These are phyloP conservation scores for Archocentrus centrarchus DNA, from an alignment of 2,113 vertebrate species.

Conservation along the genomic window DNA sequence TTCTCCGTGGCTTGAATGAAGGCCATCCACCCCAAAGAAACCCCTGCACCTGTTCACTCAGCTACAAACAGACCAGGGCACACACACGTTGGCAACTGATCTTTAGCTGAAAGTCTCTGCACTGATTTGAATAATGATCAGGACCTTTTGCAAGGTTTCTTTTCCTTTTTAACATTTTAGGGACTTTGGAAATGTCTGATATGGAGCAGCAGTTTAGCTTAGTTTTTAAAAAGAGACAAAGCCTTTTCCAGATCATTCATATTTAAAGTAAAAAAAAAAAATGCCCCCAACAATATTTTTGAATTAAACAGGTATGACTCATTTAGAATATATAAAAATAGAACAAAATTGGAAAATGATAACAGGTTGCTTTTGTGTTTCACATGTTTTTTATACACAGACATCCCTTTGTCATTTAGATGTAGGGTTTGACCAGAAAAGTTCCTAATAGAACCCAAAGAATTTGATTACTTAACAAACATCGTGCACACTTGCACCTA, in stretches of 20 bases:
- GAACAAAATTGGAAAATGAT: background rate
- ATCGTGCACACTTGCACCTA: too few species aligned
- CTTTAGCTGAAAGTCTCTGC: conserved; percentile 3
- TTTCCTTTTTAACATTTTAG: background rate
- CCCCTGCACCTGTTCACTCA: conserved; percentile 47
- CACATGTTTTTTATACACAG: too few species aligned
- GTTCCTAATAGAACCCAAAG: too few species aligned
- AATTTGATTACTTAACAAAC: too few species aligned
- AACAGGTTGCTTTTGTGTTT: too few species aligned
- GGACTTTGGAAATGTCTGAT: background rate
- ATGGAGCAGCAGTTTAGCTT: background rate
- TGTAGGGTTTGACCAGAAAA: too few species aligned
- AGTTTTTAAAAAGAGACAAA: background rate
- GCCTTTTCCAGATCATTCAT: too few species aligned
- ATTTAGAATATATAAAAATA: background rate
- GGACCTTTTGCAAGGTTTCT: background rate
- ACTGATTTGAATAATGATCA: conserved; percentile 36
- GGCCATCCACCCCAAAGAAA: conserved; percentile 13
- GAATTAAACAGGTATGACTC: background rate
- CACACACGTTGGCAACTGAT: background rate
- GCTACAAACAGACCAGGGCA: background rate
- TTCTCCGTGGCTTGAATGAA: conserved; percentile 11
- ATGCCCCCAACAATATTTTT: background rate
- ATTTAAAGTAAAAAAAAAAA: background rate
- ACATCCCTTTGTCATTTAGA: too few species aligned